Conservation (phyloP, 2,113 vertebrate species). For the Phrynocephalus versicolor region DNA sequence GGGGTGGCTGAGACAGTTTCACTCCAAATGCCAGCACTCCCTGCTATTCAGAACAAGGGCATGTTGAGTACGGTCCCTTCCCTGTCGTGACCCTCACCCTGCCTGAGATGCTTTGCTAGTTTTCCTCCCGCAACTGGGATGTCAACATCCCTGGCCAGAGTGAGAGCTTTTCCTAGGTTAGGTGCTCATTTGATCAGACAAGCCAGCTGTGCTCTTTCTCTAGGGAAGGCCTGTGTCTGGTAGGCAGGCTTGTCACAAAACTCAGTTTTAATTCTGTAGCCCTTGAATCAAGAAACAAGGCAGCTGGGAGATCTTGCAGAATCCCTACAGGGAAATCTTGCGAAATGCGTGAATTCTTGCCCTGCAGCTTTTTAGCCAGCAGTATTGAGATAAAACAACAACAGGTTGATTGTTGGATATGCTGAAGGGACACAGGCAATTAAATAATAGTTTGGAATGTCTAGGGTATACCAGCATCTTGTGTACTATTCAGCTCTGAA, state of each 20-base stretch:
- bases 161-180: background rate
- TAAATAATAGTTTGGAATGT: background rate
- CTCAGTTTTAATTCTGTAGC: background rate
- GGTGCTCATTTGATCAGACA: background rate
- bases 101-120: background rate
- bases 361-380: background rate
- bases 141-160: background rate
- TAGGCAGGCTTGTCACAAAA: background rate
- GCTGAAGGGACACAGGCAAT: background rate
- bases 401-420: background rate
- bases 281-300: background rate
- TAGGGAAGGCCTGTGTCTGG: background rate
- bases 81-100: background rate
- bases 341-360: background rate
- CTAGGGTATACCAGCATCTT: background rate
- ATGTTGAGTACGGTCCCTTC: background rate
- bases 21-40: background rate
- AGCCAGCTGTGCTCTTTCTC: background rate
- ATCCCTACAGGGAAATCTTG: background rate
- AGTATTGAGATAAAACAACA: background rate
- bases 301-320: background rate
- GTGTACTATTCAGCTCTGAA: no score
- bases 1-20: background rate
- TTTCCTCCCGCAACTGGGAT: background rate
- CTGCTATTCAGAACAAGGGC: background rate